A percentile compares a stretch with the other conserved stretches of the same genome.
phyloP scores from a whole-genome alignment of 2,113 vertebrate species.

The Aramus guarauna region DNA sequence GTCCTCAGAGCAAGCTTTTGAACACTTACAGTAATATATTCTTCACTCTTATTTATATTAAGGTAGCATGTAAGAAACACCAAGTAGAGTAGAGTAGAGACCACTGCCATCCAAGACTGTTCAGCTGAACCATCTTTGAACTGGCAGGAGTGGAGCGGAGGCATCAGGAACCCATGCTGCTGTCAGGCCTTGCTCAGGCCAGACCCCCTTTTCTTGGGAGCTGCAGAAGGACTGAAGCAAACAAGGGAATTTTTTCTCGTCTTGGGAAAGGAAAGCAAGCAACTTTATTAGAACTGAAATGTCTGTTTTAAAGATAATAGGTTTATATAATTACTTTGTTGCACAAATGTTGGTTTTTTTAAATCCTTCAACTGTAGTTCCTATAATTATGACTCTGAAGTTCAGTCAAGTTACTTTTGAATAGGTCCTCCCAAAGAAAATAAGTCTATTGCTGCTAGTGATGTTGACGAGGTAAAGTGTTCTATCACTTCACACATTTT shows the following conservation, averaged over 20 bases:
- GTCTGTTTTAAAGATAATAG: neutral
- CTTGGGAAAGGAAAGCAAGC: neutral
- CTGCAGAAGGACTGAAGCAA: neutral
- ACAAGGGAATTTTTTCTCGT: neutral
- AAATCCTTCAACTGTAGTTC: neutral
- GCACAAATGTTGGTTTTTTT: neutral
- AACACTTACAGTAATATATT: neutral
- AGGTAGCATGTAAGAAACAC: neutral
- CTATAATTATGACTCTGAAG: neutral
- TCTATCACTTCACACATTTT: slow-evolving; percentile 24
- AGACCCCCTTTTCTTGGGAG: neutral
- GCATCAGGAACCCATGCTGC: rapidly evolving
- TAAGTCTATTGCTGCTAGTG: neutral
- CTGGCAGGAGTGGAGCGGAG: neutral
- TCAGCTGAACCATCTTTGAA: neutral
- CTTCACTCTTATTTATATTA: neutral
- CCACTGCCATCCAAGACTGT: neutral
- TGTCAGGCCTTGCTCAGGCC: neutral
- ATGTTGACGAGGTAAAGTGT: neutral
- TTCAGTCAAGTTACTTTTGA: neutral
- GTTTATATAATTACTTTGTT: neutral
- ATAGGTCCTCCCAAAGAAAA: neutral
- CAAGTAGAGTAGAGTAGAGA: neutral
- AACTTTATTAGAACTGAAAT: neutral
- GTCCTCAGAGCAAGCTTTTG: neutral